Conservation (phyloP, 2,888 invertebrate species). For the Hyalella azteca region DNA sequence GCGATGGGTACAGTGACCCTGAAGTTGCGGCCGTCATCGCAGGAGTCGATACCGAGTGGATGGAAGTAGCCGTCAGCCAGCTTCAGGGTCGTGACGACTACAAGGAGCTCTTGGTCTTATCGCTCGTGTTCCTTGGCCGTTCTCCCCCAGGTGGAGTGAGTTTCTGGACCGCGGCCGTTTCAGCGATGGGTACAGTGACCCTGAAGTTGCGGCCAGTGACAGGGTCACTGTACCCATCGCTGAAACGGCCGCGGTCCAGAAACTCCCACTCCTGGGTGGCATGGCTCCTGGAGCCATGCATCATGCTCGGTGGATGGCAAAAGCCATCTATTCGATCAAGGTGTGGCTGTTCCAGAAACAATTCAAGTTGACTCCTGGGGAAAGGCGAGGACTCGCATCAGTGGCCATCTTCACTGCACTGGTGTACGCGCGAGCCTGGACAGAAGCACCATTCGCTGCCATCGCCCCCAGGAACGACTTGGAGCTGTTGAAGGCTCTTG, state of each 20-base stretch:
- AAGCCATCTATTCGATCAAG: not conserved
- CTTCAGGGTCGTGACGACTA: not conserved
- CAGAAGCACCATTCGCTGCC: no score
- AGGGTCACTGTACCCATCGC: not conserved
- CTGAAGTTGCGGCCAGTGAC: not conserved
- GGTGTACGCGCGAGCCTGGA: no score
- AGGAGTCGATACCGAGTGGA: not conserved
- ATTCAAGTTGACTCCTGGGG: not conserved
- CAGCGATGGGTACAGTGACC: not conserved
- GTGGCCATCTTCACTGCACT: no score
- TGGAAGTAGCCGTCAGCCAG: not conserved
- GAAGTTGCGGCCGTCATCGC: not conserved
- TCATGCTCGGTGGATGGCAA: conserved; percentile 20
- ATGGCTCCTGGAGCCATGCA: not conserved
- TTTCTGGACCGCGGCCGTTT: not conserved
- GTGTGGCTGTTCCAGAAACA: not conserved
- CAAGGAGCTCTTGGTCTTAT: not conserved
- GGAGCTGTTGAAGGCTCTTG: no score
- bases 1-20: not conserved
- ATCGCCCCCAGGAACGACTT: no score
- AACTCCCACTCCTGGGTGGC: not conserved
- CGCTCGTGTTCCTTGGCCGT: not conserved
- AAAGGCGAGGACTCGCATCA: not conserved
- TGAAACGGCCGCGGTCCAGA: not conserved
- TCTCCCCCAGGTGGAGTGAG: not conserved